A percentile compares a stretch with the other conserved stretches of the same genome.
Conservation (phyloP, 1,140 invertebrate genomes). For the Philotrypesis tridentata region DNA sequence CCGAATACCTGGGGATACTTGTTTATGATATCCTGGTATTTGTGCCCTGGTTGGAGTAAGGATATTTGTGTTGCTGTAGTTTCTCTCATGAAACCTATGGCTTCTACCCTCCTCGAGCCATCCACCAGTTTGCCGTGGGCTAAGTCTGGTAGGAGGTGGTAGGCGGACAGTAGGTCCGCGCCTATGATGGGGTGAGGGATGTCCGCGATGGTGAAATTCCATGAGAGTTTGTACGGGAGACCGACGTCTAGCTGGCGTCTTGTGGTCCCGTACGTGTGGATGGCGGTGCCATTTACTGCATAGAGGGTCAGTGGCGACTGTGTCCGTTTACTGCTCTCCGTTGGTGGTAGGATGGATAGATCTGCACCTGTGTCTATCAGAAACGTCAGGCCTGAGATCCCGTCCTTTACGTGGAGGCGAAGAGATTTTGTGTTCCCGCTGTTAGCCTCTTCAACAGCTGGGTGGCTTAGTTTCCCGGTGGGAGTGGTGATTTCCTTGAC, state of each 20-base stretch:
- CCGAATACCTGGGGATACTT: background rate
- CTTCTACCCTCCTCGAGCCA: background rate
- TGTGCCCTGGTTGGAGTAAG: background rate
- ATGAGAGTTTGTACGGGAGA: background rate
- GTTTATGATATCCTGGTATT: background rate
- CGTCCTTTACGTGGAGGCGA: too few species aligned
- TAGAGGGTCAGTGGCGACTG: too few species aligned
- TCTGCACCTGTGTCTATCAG: too few species aligned
- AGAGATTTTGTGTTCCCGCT: too few species aligned
- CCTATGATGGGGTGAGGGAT: background rate
- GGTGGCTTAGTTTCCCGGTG: too few species aligned
- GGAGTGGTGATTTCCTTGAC: too few species aligned
- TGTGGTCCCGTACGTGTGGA: background rate
- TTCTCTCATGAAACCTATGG: background rate
- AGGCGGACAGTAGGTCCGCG: background rate
- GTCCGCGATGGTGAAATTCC: background rate
- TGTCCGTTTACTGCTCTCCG: too few species aligned
- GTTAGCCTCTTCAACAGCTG: too few species aligned
- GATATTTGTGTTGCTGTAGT: background rate
- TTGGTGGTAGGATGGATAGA: too few species aligned
- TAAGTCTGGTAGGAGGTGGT: background rate
- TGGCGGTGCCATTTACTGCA: background rate
- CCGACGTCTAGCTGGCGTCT: too few species aligned
- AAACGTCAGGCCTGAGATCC: too few species aligned
- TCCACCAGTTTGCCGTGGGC: background rate